These are phyloP conservation scores for Drosophila sp. DNA, from an alignment of 1,140 invertebrate species.

Conservation along the genomic window DNA sequence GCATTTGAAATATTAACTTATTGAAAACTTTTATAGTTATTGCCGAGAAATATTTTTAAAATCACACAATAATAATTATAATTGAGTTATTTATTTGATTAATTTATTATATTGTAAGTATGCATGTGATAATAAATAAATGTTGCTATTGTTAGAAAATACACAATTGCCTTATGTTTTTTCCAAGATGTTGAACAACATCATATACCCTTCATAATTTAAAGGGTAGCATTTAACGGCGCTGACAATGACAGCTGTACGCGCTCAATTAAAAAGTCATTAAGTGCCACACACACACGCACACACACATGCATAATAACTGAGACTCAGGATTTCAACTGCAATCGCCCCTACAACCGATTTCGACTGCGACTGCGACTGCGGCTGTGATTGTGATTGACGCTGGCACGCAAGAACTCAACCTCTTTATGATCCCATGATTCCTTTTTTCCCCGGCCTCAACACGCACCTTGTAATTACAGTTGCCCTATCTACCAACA, in stretches of 20 bases:
- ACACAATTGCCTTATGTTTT: not conserved
- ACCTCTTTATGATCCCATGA: slow-evolving; percentile 12
- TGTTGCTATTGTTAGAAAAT: not conserved
- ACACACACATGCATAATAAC: slow-evolving; percentile 4
- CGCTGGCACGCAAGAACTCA: slow-evolving; percentile 63
- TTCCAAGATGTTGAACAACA: not conserved
- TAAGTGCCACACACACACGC: slow-evolving; percentile 56
- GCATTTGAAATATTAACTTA: too few relatives aligned
- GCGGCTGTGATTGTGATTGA: slow-evolving; percentile 61
- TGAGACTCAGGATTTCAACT: slow-evolving; percentile 9
- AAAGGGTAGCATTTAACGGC: slow-evolving; percentile 70
- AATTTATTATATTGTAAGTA: too few relatives aligned
- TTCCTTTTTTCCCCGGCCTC: slow-evolving; percentile 3
- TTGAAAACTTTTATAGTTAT: too few relatives aligned
- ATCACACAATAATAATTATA: too few relatives aligned
- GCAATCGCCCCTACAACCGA: not conserved
- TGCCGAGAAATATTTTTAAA: too few relatives aligned
- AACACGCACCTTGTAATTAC: slow-evolving; percentile 51
- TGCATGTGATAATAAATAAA: too few relatives aligned
- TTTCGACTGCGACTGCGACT: not conserved
- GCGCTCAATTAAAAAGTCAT: slow-evolving; percentile 80
- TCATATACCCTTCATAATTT: slow-evolving; percentile 11
- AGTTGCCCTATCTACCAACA: slow-evolving; percentile 39
- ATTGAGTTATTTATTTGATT: too few relatives aligned
- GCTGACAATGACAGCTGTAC: slow-evolving; percentile 71